Evolutionary conservation across 2,888 invertebrate species (phyloP).

Genomic region (Ectemnius continuus): DNA sequence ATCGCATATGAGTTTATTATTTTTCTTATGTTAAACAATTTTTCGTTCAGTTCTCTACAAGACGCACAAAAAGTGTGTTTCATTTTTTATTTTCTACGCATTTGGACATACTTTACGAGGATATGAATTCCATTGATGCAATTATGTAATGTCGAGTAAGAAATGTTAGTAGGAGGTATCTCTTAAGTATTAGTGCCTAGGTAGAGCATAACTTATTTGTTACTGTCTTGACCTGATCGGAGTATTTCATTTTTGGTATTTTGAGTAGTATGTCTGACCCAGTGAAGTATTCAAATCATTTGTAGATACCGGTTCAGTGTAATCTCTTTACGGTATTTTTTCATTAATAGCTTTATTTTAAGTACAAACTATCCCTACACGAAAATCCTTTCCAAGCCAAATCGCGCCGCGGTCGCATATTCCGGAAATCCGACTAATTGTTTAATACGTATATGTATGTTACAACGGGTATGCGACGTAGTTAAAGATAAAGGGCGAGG

Average conservation of each 20-base stretch:
- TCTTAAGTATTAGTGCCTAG: constrained; percentile 44
- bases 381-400: too few relatives aligned
- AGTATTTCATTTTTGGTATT: constrained; percentile 20
- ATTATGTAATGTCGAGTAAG: constrained; percentile 24
- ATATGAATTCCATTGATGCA: constrained; percentile 24
- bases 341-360: too few relatives aligned
- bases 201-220: constrained; percentile 45
- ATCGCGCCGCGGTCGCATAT: too few relatives aligned
- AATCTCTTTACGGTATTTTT: too few relatives aligned
- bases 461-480: too few relatives aligned
- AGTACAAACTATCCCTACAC: too few relatives aligned
- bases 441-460: too few relatives aligned
- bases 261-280: constrained; percentile 20
- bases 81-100: constrained; percentile 19
- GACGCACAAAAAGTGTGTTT: constrained; percentile 37
- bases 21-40: constrained; percentile 27
- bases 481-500: too few relatives aligned
- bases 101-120: constrained; percentile 17
- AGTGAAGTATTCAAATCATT: too few relatives aligned
- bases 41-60: constrained; percentile 36
- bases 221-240: constrained; percentile 32
- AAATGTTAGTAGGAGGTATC: constrained; percentile 32
- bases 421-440: too few relatives aligned
- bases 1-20: constrained; percentile 11
- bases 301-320: too few relatives aligned